These are phyloP conservation scores for Heliothis peltigera DNA, from an alignment of 2,888 invertebrate genomes.

Conservation along the genomic window DNA sequence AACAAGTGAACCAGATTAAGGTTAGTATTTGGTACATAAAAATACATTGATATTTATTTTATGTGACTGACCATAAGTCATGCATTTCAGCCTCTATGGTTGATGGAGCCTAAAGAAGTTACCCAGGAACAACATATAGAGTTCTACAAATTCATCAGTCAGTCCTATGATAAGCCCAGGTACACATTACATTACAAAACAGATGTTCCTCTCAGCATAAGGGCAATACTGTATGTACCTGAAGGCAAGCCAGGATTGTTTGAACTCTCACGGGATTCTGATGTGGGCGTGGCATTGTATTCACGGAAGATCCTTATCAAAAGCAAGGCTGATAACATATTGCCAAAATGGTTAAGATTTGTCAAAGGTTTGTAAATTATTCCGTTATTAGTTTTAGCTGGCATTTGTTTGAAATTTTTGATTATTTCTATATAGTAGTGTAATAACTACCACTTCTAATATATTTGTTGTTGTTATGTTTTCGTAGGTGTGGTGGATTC, in stretches of 20 bases:
- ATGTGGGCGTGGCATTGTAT: conserved; percentile 96
- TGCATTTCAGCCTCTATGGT: conserved; percentile 94
- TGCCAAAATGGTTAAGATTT: conserved; percentile 98
- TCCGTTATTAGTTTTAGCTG: background rate
- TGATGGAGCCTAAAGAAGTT: conserved; percentile 96
- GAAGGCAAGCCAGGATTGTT: conserved; percentile 97
- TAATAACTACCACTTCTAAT: too few species aligned
- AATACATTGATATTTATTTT: background rate
- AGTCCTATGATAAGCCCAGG: conserved; percentile 96
- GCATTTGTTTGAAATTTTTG: background rate
- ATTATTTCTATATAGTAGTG: too few species aligned
- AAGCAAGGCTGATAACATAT: conserved; percentile 95
- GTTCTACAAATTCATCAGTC: conserved; percentile 97
- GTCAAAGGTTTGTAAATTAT: conserved; percentile 92
- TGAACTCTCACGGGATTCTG: conserved; percentile 96
- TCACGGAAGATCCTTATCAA: conserved; percentile 98
- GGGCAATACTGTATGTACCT: conserved; percentile 97
- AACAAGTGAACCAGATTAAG: conserved; percentile 96
- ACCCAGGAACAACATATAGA: conserved; percentile 96
- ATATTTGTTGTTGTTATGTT: conserved; percentile 50
- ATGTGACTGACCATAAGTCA: background rate
- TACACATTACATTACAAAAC: conserved; percentile 98
- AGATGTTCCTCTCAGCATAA: conserved; percentile 97
- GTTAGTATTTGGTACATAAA: conserved; percentile 71
- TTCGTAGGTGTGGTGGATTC: conserved; percentile 99